Percentiles rank a stretch among this genome's conserved stretches.
Evolutionary conservation across 2,113 vertebrate species (phyloP).

Genomic region (Eulacestoma nigropectus): DNA sequence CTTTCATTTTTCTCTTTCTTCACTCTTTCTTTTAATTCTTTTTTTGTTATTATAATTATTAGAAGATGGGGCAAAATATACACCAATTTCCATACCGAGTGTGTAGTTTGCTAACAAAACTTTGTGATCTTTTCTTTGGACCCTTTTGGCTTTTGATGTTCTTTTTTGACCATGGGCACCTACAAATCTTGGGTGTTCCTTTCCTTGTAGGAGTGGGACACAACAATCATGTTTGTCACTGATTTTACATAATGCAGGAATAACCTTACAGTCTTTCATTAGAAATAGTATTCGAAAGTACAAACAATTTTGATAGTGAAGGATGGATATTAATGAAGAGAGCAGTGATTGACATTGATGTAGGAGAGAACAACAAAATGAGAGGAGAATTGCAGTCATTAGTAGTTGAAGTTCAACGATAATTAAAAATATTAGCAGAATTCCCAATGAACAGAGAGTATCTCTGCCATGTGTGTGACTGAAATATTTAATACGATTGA

Average conservation of each 20-base stretch:
- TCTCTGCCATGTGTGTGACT: neutral
- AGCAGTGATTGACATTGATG: neutral
- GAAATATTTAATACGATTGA: neutral
- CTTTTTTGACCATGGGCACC: fast-evolving
- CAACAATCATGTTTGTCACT: fast-evolving
- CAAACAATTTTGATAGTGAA: neutral
- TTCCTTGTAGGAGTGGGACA: neutral
- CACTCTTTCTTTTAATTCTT: neutral
- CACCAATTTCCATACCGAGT: fast-evolving
- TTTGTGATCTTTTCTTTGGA: neutral
- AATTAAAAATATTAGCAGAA: neutral
- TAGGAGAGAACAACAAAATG: neutral
- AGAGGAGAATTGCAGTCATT: neutral
- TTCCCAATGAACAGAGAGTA: neutral
- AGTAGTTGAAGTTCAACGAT: neutral
- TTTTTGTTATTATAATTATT: neutral
- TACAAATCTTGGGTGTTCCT: neutral
- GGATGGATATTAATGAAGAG: neutral
- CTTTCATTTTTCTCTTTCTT: neutral
- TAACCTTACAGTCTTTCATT: neutral
- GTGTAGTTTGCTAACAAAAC: neutral
- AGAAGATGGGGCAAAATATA: neutral
- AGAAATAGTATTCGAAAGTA: neutral
- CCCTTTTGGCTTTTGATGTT: fast-evolving
- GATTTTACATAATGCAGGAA: neutral